Percentiles rank a stretch among this genome's conserved stretches.
Conservation (phyloP, 2,797 vertebrate genomes). For the Sardinella longiceps region DNA sequence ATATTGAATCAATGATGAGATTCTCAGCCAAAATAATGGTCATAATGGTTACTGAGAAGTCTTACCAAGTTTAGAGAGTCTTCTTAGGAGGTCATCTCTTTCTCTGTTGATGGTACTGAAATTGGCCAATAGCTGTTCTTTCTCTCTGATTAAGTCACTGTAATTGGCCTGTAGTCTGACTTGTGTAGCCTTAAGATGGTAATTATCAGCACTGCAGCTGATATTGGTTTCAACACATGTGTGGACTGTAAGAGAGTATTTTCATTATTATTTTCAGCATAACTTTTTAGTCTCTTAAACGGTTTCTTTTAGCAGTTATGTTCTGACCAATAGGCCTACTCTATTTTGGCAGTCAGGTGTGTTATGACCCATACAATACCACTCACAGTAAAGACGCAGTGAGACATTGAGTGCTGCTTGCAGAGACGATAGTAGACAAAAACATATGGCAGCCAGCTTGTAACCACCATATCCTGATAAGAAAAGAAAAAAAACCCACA, state of each 20-base stretch:
- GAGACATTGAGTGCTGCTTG: neutral
- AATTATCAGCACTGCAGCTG: neutral
- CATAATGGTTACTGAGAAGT: neutral
- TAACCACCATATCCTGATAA: neutral
- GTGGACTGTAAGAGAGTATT: neutral
- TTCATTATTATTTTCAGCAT: no score
- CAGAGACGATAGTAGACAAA: neutral
- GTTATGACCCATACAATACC: neutral
- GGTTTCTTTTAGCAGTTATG: no score
- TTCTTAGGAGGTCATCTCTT: neutral
- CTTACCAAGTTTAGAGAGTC: neutral
- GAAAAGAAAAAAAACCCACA: neutral
- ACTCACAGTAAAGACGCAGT: neutral
- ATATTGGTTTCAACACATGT: neutral
- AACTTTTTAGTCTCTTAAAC: no score
- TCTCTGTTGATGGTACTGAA: neutral
- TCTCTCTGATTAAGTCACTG: neutral
- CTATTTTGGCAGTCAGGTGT: no score
- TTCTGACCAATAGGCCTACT: neutral
- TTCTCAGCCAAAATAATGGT: neutral
- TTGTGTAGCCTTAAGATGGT: neutral
- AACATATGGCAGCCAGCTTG: neutral
- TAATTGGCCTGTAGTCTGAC: neutral
- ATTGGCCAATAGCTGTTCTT: neutral
- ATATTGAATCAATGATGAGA: neutral